Percentiles rank a stretch among this genome's conserved stretches.
Evolutionary conservation across 2,113 vertebrate genomes (phyloP).

Genomic region (Apeltes quadracus): DNA sequence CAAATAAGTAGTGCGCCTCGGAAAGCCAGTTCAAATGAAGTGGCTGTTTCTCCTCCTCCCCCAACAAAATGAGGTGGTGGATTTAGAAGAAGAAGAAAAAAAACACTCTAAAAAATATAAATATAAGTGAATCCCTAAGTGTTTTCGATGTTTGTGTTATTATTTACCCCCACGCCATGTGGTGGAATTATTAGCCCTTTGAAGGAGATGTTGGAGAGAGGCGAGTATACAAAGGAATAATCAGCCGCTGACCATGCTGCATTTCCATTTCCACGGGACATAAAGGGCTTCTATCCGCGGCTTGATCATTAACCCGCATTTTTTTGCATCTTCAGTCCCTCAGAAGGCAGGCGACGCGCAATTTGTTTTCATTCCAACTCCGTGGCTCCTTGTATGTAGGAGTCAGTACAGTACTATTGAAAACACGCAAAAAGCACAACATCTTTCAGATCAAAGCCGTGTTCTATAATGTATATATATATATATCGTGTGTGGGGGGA

Average conservation of each 20-base stretch:
- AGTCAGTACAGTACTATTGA: not conserved
- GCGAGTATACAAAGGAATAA: slow-evolving; percentile 60
- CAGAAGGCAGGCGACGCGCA: too few species aligned
- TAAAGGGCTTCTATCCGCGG: slow-evolving; percentile 66
- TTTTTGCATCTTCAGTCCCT: slow-evolving; percentile 39
- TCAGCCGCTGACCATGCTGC: slow-evolving; percentile 51
- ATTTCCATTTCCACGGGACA: slow-evolving; percentile 65
- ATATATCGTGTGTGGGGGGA: slow-evolving; percentile 29
- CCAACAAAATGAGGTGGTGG: slow-evolving; percentile 63
- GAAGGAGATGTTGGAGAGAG: slow-evolving; percentile 17
- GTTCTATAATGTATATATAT: too few species aligned
- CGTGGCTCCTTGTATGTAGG: slow-evolving; percentile 1
- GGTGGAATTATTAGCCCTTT: slow-evolving; percentile 36
- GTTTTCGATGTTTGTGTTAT: slow-evolving; percentile 43
- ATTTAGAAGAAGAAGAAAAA: slow-evolving; percentile 37
- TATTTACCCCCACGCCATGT: slow-evolving; percentile 39
- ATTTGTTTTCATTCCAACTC: slow-evolving; percentile 24
- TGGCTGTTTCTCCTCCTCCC: slow-evolving; percentile 76
- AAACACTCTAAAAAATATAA: slow-evolving; percentile 23
- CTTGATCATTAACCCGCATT: slow-evolving; percentile 71
- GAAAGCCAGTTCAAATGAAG: slow-evolving; percentile 83
- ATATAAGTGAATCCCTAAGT: slow-evolving; percentile 29
- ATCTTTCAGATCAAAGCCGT: slow-evolving; percentile 46
- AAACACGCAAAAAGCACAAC: slow-evolving; percentile 20
- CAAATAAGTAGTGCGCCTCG: slow-evolving; percentile 88